Base-by-base conservation (phyloP, 2,797 vertebrate species). In the Orientallactaga sibirica region DNA sequence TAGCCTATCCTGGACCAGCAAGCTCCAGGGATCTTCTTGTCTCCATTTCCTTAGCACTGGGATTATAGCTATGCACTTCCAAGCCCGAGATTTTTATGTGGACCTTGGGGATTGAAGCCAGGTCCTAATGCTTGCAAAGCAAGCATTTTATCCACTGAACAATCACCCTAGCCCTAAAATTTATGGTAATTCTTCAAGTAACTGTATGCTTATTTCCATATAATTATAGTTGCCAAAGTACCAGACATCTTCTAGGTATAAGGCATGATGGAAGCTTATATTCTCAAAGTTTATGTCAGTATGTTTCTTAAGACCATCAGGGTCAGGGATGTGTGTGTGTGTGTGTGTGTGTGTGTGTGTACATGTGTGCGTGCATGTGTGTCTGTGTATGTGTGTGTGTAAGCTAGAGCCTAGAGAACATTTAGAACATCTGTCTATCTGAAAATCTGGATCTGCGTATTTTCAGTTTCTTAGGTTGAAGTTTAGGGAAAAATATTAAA, bases 401-500 rank as follows among this genome's bases (percentile, higher is more conserved):
- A 70, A 81, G 27, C 33, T 7, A 76, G 10, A 27, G 16, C n/a
- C 67, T 75, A 8, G 55, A 85, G 24, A 61, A 25, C 10, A 94
- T 70, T 86, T 86, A 78, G 27, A 62, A 70, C 43, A 85, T 80
- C 75, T 83, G 19, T 29, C 52, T 87, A 48, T 64, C 48, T 83
- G 78, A 82, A 19, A 66, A 48, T 88, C n/a, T 11, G 0, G 66
- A 79, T 62, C 37, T 76, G 20, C 89, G 1, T 67, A 73, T 95
- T 86, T 94, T 55, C 8, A 62, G 52, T 70, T 83, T 64, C 22
- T 90, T 3, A 33, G 90, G 19, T 86, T 90, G 8, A 37, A 73
- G 61, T 94, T 94, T 77, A 96, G 64, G 18, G 67, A 92, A 90
- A 81, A 78, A 86, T 95, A 33, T 55, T 22, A n/a, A 82, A 8